These are phyloP conservation scores for Gnatocerus cornutus DNA, from an alignment of 2,888 invertebrate genomes.

Conservation along the genomic window DNA sequence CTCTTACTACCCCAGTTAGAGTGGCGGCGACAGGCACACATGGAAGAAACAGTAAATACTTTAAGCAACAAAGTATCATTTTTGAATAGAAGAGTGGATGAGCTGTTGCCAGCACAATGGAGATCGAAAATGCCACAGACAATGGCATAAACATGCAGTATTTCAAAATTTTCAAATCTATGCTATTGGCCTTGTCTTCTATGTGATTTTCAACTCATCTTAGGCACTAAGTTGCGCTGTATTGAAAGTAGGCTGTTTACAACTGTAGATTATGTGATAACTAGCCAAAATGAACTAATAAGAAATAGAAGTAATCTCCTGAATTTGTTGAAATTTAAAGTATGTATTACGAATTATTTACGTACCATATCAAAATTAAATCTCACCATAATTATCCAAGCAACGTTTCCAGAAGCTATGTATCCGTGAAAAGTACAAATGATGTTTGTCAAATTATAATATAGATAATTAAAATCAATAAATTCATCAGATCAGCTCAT, in stretches of 20 bases:
- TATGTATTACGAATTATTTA: too few relatives aligned
- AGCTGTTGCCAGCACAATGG: conserved; percentile 71
- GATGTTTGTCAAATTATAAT: too few relatives aligned
- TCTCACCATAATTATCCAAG: too few relatives aligned
- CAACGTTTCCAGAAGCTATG: too few relatives aligned
- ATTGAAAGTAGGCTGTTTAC: conserved; percentile 17
- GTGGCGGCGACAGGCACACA: conserved; percentile 69
- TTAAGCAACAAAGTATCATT: conserved; percentile 70
- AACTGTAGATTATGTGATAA: background rate
- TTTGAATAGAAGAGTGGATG: conserved; percentile 71
- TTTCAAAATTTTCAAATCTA: background rate
- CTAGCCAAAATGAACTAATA: too few relatives aligned
- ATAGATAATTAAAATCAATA: too few relatives aligned
- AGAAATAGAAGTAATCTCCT: too few relatives aligned
- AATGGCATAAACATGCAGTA: conserved; percentile 56
- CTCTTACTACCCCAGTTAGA: conserved; percentile 69
- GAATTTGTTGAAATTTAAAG: too few relatives aligned
- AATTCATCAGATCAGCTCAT: too few relatives aligned
- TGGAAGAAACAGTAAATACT: conserved; percentile 71
- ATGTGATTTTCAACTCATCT: background rate
- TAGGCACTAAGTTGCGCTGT: background rate
- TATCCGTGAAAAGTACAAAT: too few relatives aligned
- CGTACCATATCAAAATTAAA: too few relatives aligned
- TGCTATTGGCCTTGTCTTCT: background rate
- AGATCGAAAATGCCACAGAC: conserved; percentile 66